These are phyloP conservation scores for Pangasianodon gigas DNA, from an alignment of 2,113 vertebrate genomes.

Conservation along the genomic window DNA sequence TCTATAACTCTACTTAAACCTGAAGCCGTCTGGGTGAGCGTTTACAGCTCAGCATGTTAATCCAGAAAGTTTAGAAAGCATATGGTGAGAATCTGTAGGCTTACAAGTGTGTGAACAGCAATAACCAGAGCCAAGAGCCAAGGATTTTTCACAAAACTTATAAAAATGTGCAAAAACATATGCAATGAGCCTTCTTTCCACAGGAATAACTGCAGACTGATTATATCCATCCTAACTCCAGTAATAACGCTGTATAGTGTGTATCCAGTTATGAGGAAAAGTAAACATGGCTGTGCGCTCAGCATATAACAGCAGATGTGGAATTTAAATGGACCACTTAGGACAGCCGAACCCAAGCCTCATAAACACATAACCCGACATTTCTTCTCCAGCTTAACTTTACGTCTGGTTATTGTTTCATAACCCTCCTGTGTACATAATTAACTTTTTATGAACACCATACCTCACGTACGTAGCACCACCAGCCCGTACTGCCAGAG, in stretches of 20 bases:
- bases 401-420: slow-evolving; percentile 53
- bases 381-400: slow-evolving; percentile 44
- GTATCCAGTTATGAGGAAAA: neutral
- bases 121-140: neutral
- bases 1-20: neutral
- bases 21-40: neutral
- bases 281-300: neutral
- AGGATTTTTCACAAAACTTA: neutral
- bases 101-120: slow-evolving; percentile 5
- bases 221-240: neutral
- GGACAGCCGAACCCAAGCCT: slow-evolving; percentile 15
- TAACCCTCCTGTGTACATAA: slow-evolving; percentile 50
- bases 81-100: neutral
- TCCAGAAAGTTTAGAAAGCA: neutral
- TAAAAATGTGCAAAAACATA: neutral
- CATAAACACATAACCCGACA: slow-evolving; percentile 32
- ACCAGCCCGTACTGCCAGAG: slow-evolving; percentile 22
- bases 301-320: neutral
- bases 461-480: slow-evolving; percentile 46
- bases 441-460: slow-evolving; percentile 54
- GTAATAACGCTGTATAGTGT: neutral
- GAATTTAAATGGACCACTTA: slow-evolving; percentile 36
- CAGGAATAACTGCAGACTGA: neutral
- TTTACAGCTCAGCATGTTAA: neutral
- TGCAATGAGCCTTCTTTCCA: neutral